Evolutionary conservation across 2,797 vertebrate genomes (phyloP), one percentile per base, ranked within the genome.

Genomic region (Poecile montanus): DNA sequence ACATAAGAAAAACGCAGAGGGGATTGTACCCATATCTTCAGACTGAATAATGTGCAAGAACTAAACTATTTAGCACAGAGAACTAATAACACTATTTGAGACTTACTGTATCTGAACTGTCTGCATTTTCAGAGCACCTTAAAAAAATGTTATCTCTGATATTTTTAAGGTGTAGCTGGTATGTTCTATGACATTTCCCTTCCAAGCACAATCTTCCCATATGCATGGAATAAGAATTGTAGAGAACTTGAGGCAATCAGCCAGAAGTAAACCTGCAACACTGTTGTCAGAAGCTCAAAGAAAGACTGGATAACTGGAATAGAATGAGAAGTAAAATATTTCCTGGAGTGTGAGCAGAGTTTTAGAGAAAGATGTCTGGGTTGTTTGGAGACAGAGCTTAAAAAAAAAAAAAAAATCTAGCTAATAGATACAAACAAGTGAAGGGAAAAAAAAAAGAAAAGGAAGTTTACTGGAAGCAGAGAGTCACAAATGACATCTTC

Each of bases 401-500:
- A 81, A 71, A 80, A 79, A 42, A 57, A 22, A 40, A 11, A 38
- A 40, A 13, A 34, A 9, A 63, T 6, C 3, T 50, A 50, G 17
- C 34, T 94, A 94, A 93, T 40, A 96, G 58, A 72, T 62, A 56
- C 16, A 88, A 82, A 70, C 73, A 87, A 91, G 67, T 14, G 10
- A 71, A 88, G 42, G 2, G 42, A 26, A 54, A 30, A 5, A 45
- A 34, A 54, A 14, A 5, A 56, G 19, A 75, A 25, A 26, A 87
- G 22, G 50, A 79, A 73, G 54, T 36, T 71, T 88, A 90, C 58
- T 77, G 45, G 73, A 88, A 85, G 53, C 29, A 50, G 5, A 62
- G 25, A 62, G 26, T 57, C 18, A 96, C 4, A 17, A 95, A 95
- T 86, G 18, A 92, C 75, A 60, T 92, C 94, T 94, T 77, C 53